Evolutionary conservation across 1,140 invertebrate species (phyloP).

Genomic region (Drosophila arawakana): DNA sequence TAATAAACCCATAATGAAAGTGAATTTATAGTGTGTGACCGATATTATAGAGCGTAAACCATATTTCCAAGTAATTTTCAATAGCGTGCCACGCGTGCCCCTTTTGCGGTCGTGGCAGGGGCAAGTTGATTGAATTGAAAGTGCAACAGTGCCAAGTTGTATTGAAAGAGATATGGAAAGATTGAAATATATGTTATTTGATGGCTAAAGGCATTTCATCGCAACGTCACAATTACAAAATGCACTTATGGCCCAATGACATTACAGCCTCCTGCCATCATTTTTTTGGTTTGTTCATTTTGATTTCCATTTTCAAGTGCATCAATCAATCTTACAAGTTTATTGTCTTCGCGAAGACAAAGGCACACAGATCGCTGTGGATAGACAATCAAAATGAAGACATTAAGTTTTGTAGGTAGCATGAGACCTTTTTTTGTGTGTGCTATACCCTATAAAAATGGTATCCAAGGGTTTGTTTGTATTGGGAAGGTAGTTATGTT

Average conservation of each 20-base stretch:
- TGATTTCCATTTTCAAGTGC: constrained; percentile 37
- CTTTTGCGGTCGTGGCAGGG: constrained; percentile 10
- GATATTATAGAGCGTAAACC: constrained; percentile 11
- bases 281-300: neutral
- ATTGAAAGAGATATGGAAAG: constrained; percentile 9
- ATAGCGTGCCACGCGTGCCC: constrained; percentile 14
- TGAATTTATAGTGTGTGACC: constrained; percentile 25
- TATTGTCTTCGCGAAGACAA: constrained; percentile 44
- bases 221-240: constrained; percentile 56
- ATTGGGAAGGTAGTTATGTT: neutral
- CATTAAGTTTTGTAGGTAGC: constrained; percentile 46
- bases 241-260: constrained; percentile 54
- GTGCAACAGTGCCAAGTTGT: constrained; percentile 19
- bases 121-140: constrained; percentile 25
- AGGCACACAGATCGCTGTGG: constrained; percentile 20
- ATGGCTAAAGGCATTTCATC: constrained; percentile 44
- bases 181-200: constrained; percentile 27
- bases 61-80: neutral
- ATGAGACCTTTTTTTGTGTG: constrained; percentile 6
- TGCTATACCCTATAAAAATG: neutral
- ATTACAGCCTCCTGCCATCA: constrained; percentile 27
- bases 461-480: neutral
- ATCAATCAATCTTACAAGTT: constrained; percentile 55
- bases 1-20: constrained; percentile 26
- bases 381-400: constrained; percentile 34